Evolutionary conservation across 2,888 invertebrate species (phyloP).

Genomic region (Aleiodes leptofemur): DNA sequence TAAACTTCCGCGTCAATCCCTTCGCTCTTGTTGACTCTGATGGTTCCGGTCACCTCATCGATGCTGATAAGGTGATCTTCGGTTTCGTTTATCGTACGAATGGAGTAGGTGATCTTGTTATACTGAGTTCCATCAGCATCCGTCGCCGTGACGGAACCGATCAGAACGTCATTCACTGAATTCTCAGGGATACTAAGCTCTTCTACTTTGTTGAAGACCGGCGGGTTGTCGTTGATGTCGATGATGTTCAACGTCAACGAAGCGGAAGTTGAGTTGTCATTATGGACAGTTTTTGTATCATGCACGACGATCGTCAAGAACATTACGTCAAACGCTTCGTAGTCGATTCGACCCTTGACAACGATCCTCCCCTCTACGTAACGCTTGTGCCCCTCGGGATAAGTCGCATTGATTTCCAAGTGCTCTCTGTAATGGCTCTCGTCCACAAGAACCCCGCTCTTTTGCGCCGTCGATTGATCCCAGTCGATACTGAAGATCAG

Average conservation of each 20-base stretch:
- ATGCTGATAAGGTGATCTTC: slow-evolving; percentile 76
- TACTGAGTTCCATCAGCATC: slow-evolving; percentile 80
- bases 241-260: slow-evolving; percentile 78
- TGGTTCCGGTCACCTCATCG: slow-evolving; percentile 76
- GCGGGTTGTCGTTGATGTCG: slow-evolving; percentile 82
- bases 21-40: slow-evolving; percentile 75
- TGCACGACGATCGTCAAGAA: slow-evolving; percentile 77
- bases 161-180: slow-evolving; percentile 75
- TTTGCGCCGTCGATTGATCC: slow-evolving; percentile 72
- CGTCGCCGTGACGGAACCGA: slow-evolving; percentile 79
- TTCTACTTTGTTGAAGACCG: slow-evolving; percentile 77
- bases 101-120: slow-evolving; percentile 78
- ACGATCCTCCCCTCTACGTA: slow-evolving; percentile 73
- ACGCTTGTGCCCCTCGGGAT: slow-evolving; percentile 68
- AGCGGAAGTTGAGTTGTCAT: slow-evolving; percentile 76
- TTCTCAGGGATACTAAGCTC: slow-evolving; percentile 78
- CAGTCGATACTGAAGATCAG: slow-evolving; percentile 80
- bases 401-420: slow-evolving; percentile 74
- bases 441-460: slow-evolving; percentile 69
- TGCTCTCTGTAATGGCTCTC: slow-evolving; percentile 61
- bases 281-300: slow-evolving; percentile 77
- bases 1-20: slow-evolving; percentile 77
- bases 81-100: slow-evolving; percentile 75
- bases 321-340: slow-evolving; percentile 79
- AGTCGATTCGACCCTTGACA: slow-evolving; percentile 77